Percentiles rank a stretch among this genome's conserved stretches.
Conservation (phyloP, 92 coral and sea anemone species). For the Zoanthus gigantus region DNA sequence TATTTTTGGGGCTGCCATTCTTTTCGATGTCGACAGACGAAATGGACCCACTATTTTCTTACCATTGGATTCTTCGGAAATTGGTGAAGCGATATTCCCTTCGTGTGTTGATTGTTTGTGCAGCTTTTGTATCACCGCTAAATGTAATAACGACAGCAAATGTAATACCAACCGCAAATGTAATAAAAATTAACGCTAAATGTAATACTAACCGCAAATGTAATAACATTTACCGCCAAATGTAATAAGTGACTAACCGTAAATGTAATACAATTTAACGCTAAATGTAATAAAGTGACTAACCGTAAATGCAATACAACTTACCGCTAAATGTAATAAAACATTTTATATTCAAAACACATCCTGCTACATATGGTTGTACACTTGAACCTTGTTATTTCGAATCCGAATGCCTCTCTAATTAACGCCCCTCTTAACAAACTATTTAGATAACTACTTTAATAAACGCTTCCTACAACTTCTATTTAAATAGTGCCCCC, state of each 20-base stretch:
- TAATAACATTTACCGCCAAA: background rate
- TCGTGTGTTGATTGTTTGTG: constrained; percentile 28
- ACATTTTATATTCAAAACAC: constrained; percentile 6
- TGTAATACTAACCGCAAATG: too few species aligned
- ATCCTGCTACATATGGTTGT: background rate
- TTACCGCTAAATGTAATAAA: background rate
- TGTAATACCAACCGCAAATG: too few species aligned
- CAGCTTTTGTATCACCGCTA: background rate
- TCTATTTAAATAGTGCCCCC: constrained; percentile 3
- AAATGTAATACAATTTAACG: too few species aligned
- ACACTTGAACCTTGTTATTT: background rate
- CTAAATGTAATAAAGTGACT: too few species aligned
- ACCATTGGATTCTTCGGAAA: background rate
- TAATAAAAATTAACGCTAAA: too few species aligned
- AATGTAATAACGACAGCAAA: too few species aligned
- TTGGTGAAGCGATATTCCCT: constrained; percentile 34
- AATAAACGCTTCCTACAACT: background rate
- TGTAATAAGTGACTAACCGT: too few species aligned
- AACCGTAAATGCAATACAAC: background rate
- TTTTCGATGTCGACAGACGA: constrained; percentile 23
- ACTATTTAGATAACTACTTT: background rate
- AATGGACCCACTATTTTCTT: constrained; percentile 23
- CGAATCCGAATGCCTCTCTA: background rate
- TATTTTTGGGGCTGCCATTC: too few species aligned
- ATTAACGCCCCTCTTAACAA: background rate